Conservation (phyloP, 2,797 vertebrate species). For the Halcyon badia region DNA sequence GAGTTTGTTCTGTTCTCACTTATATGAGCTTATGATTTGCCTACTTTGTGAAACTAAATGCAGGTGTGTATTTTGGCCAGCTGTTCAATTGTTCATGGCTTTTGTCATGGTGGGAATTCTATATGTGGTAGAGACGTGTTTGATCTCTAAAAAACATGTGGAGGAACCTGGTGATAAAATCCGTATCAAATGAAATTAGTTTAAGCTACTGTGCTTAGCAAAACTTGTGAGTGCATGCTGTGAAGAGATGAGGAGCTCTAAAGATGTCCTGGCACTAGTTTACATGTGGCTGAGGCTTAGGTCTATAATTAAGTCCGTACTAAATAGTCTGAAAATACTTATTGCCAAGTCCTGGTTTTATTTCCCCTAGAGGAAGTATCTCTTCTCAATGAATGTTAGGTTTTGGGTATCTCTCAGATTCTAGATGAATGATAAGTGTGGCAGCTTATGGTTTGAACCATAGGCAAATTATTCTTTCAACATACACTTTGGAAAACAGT, state of each 20-base stretch:
- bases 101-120: conserved; percentile 9
- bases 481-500: not conserved
- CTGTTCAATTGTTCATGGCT: conserved; percentile 5
- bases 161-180: not conserved
- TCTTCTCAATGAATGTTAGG: accelerated
- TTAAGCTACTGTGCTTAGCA: not conserved
- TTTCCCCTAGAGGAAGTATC: not conserved
- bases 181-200: not conserved
- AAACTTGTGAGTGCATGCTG: not conserved
- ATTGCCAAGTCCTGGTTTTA: not conserved
- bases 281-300: not conserved
- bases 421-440: not conserved
- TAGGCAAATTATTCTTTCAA: not conserved
- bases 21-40: not conserved
- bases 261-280: not conserved
- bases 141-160: not conserved
- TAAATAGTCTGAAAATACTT: not conserved
- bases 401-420: not conserved
- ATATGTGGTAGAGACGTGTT: not conserved
- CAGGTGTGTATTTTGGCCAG: conserved; percentile 15
- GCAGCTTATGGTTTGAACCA: not conserved
- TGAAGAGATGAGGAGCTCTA: not conserved
- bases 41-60: not conserved
- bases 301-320: not conserved
- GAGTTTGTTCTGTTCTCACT: not conserved